A percentile compares a stretch with the other conserved stretches of the same genome.
phyloP scores from a whole-genome alignment of 2,888 invertebrate genomes.

The Acholoe squamosa region DNA sequence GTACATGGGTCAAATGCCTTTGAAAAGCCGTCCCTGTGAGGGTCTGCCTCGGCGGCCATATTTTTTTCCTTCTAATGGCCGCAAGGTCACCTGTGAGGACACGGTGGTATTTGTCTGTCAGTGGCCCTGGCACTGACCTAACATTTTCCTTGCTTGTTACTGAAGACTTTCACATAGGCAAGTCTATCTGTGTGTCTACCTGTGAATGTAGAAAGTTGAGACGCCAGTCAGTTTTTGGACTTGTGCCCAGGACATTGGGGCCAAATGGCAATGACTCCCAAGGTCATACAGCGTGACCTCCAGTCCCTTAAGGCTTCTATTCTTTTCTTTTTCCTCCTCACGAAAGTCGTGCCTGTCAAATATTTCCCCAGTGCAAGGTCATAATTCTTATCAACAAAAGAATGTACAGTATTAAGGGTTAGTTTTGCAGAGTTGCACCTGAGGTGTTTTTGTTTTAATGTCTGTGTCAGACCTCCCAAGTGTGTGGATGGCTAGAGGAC shows the following conservation, averaged over 20 bases:
- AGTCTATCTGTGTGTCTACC: neutral
- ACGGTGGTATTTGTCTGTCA: slow-evolving; percentile 14
- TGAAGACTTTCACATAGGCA: neutral
- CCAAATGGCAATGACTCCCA: slow-evolving; percentile 58
- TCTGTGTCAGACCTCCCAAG: neutral
- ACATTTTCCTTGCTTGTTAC: neutral
- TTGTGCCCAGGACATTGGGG: slow-evolving; percentile 31
- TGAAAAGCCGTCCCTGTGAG: neutral
- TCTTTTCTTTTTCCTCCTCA: neutral
- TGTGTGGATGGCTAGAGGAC: neutral
- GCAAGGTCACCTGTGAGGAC: slow-evolving; percentile 8
- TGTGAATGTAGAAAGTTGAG: neutral
- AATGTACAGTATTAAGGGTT: neutral
- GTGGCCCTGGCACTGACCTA: neutral
- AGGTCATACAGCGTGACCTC: slow-evolving; percentile 35
- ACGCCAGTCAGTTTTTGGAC: slow-evolving; percentile 37
- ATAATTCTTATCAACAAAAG: neutral
- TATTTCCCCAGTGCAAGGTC: neutral
- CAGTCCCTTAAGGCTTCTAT: neutral
- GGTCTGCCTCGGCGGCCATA: neutral
- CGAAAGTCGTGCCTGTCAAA: slow-evolving; percentile 7
- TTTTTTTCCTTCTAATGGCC: neutral
- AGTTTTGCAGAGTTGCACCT: neutral
- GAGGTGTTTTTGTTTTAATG: slow-evolving; percentile 1
- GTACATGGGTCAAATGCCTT: neutral